phyloP scores from a whole-genome alignment of 2,888 invertebrate genomes.

The Lasioglossum marginatum region DNA sequence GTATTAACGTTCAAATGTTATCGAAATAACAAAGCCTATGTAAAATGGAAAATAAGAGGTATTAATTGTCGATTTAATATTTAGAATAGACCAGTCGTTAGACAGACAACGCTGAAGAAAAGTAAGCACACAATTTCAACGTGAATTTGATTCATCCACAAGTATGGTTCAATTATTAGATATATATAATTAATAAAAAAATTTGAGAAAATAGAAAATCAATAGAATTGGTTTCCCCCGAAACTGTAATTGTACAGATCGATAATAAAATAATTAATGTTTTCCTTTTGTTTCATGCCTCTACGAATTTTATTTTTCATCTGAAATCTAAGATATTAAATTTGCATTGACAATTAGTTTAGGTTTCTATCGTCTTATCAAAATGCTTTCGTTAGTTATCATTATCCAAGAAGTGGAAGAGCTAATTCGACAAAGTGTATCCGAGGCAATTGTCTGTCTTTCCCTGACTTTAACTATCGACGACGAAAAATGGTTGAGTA shows the following conservation, averaged over 20 bases:
- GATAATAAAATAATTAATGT: too few relatives aligned
- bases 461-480: slow-evolving; percentile 27
- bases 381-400: neutral
- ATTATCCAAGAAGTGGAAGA: neutral
- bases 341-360: neutral
- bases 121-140: neutral
- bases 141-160: neutral
- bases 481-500: slow-evolving; percentile 29
- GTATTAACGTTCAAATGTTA: slow-evolving; percentile 47
- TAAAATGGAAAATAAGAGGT: slow-evolving; percentile 18
- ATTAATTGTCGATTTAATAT: slow-evolving; percentile 45
- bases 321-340: neutral
- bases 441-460: slow-evolving; percentile 21
- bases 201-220: neutral
- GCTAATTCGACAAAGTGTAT: neutral
- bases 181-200: too few relatives aligned
- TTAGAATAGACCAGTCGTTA: slow-evolving; percentile 28
- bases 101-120: slow-evolving; percentile 5
- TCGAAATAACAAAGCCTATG: slow-evolving; percentile 17
- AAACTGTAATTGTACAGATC: too few relatives aligned
- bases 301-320: too few relatives aligned
- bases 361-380: neutral
- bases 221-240: neutral
- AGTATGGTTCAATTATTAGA: neutral
- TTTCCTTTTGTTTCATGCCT: too few relatives aligned